These are phyloP conservation scores for Peromyscus maniculatus DNA, from an alignment of 2,113 vertebrate species.

Conservation along the genomic window DNA sequence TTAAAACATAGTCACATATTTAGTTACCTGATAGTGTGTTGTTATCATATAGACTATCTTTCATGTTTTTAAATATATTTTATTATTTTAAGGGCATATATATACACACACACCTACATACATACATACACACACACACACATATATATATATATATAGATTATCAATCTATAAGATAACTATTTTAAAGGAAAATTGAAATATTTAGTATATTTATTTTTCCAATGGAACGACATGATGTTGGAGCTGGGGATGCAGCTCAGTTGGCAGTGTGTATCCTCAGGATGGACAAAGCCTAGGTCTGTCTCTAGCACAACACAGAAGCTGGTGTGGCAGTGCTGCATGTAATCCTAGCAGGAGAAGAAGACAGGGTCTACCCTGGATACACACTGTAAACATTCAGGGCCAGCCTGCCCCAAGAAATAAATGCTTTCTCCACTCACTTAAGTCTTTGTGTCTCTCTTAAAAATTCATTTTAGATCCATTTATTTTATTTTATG, in stretches of 20 bases:
- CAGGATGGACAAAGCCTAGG: not conserved
- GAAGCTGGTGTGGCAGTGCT: not conserved
- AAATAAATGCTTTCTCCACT: not conserved
- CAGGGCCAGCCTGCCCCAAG: not conserved
- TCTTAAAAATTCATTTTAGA: not conserved
- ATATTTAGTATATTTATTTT: not conserved
- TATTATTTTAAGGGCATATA: constrained; percentile 45
- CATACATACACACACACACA: too few relatives aligned
- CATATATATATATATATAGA: too few relatives aligned
- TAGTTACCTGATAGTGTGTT: constrained; percentile 32
- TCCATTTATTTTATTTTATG: not conserved
- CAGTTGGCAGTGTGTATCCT: not conserved
- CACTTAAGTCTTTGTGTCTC: constrained; percentile 9
- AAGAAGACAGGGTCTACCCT: not conserved
- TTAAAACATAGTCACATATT: constrained; percentile 38
- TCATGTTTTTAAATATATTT: not conserved
- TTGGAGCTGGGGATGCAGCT: not conserved
- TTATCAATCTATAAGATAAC: not conserved
- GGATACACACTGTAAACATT: not conserved
- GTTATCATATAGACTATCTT: constrained; percentile 25
- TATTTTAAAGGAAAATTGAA: constrained; percentile 30
- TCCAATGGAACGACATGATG: not conserved
- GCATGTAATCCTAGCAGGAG: not conserved
- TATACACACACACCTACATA: too few relatives aligned
- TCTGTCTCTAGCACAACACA: not conserved